These are phyloP conservation scores for Hipparchia semele DNA, from an alignment of 2,888 invertebrate species.

Conservation along the genomic window DNA sequence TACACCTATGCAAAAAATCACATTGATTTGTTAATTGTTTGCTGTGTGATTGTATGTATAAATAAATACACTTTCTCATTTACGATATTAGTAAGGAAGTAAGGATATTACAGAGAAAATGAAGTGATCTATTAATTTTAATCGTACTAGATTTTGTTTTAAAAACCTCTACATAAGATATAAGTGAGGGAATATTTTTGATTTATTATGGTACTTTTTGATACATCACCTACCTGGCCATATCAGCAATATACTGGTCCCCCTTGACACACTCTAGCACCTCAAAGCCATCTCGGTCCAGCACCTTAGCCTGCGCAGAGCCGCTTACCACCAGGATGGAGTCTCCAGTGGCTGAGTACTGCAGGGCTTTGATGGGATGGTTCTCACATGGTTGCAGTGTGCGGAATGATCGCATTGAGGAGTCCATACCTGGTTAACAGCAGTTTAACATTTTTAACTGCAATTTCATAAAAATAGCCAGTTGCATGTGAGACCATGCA, in stretches of 20 bases:
- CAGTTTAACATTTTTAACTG: too few relatives aligned
- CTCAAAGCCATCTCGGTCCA: conserved; percentile 97
- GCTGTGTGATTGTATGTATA: background rate
- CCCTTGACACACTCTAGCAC: conserved; percentile 96
- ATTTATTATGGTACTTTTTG: too few relatives aligned
- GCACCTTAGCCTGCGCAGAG: conserved; percentile 95
- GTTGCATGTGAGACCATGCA: too few relatives aligned
- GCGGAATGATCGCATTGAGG: conserved; percentile 94
- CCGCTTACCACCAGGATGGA: conserved; percentile 96
- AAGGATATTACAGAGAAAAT: too few relatives aligned
- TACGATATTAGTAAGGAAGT: too few relatives aligned
- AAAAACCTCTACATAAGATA: too few relatives aligned
- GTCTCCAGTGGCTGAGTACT: conserved; percentile 98
- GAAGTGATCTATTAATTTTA: too few relatives aligned
- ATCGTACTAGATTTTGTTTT: too few relatives aligned
- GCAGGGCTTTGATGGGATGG: conserved; percentile 94
- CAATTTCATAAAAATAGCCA: too few relatives aligned
- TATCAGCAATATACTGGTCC: conserved; percentile 97
- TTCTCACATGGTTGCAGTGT: conserved; percentile 97
- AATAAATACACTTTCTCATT: background rate
- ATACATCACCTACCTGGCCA: conserved; percentile 83
- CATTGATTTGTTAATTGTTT: too few relatives aligned
- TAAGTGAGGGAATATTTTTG: too few relatives aligned
- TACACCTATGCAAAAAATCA: too few relatives aligned
- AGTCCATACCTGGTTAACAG: conserved; percentile 91